Evolutionary conservation across 2,113 vertebrate genomes (phyloP), one percentile per base, ranked within the genome.

Genomic region (Takifugu flavidus): DNA sequence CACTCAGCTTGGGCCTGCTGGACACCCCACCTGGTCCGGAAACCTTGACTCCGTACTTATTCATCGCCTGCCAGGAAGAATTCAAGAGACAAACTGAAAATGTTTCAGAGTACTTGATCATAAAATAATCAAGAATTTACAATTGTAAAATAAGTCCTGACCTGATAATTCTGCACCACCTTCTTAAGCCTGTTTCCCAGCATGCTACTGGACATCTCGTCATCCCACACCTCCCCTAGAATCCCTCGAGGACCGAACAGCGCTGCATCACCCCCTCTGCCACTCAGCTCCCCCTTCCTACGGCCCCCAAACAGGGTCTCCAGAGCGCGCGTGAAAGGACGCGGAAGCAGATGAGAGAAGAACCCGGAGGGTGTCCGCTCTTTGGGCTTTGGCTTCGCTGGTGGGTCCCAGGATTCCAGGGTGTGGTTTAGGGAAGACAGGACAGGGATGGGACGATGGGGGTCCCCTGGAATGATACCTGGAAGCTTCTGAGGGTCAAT

Each of bases 131-230:
- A n/a, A 13, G 4, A 28, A 8, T 7, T 27, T 3, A 7, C 29
- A 11, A 6, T 26, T 31, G 4, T 25, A 55, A n/a, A 39, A 8
- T 10, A 5, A 5, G 29, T 34, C 20, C 63, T 83, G 28, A 87
- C 91, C 90, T 91, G 90, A 62, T 92, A 93, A 72, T 91, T 92
- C 76, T 87, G 84, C 64, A 92, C 90, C 75, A 92, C 90, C 49
- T 87, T 91, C 79, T 63, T 89, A 66, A 93, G 81, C 42, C 91
- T 59, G 60, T 52, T 85, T 1, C 86, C 84, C 71, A 93, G 85
- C 88, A 89, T 90, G 77, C 29, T 84, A 27, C 79, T 89, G 50
- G 91, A 92, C 89, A 90, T 91, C 63, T 92, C 85, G 0, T 92
- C 90, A 1, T 92, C 65, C 92, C 91, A 93, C 7, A 90, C 88